These are phyloP conservation scores for Philereme transversata DNA, from an alignment of 2,888 invertebrate species.

Conservation along the genomic window DNA sequence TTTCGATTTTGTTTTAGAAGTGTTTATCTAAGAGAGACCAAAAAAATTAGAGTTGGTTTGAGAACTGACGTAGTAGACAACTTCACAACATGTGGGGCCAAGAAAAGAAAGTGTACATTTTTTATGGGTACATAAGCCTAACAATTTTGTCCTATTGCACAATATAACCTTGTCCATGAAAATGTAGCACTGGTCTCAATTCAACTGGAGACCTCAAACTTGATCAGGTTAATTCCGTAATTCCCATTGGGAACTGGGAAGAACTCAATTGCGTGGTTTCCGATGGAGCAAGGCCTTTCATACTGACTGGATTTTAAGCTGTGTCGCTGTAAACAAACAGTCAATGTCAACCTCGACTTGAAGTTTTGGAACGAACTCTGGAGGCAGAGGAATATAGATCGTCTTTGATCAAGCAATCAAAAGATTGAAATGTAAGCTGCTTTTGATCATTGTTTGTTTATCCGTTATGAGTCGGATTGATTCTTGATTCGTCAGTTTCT, in stretches of 20 bases:
- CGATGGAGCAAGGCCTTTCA: slow-evolving; percentile 39
- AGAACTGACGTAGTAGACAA: no score
- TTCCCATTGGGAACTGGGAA: slow-evolving; percentile 39
- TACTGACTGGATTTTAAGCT: slow-evolving; percentile 14
- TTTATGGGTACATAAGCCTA: no score
- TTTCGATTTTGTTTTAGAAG: no score
- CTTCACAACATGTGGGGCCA: no score
- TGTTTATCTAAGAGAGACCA: no score
- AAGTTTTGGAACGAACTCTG: slow-evolving; percentile 22
- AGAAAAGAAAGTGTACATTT: no score
- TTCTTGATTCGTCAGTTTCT: not conserved
- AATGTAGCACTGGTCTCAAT: slow-evolving; percentile 12
- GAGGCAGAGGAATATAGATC: slow-evolving; percentile 18
- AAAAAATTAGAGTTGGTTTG: no score
- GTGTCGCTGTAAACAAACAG: slow-evolving; percentile 10
- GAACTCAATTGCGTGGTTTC: slow-evolving; percentile 41
- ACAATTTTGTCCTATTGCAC: no score
- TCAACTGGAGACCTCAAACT: slow-evolving; percentile 36
- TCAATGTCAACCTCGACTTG: slow-evolving; percentile 20
- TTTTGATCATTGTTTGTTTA: slow-evolving; percentile 6
- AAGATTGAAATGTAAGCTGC: slow-evolving; percentile 16
- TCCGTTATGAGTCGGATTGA: not conserved
- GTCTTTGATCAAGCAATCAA: slow-evolving; percentile 26
- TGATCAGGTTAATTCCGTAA: slow-evolving; percentile 33
- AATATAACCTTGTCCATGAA: slow-evolving; percentile 9